Evolutionary conservation across 2,797 vertebrate genomes (phyloP), one percentile per base, ranked within the genome.

Genomic region (Aulostomus chinensis): DNA sequence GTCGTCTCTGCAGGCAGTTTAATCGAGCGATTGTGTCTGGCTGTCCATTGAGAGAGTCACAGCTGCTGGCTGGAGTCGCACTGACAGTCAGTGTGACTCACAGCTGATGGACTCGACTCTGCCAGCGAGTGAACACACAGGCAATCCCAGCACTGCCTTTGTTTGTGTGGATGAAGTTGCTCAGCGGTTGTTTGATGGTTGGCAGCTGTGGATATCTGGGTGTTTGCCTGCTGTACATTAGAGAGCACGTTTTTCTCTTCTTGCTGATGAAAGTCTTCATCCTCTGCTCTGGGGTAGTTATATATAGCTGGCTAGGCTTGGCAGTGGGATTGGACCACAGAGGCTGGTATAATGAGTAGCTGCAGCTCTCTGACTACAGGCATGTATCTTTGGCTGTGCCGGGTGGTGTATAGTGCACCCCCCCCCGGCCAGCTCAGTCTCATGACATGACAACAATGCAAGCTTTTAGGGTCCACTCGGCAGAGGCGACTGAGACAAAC

Each of bases 261-360:
- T 25, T 21, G 9, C 53, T 50, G 40, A 31, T 58, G 15, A 54
- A 66, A 45, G 50, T 58, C 46, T 34, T 59, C 14, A 1, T 32
- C 67, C 53, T 24, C 61, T 61, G 61, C 64, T 76, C 56, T 50
- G 28, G 61, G 30, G 39, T 20, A 13, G 21, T 40, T 83, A 72
- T 66, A 68, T 76, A 66, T 70, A 78, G 67, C 29, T 18, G 34
- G 36, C 16, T 20, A 24, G 63, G 66, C 66, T 74, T 78, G 83
- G 78, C 75, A 70, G 64, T 28, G 61, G 18, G 43, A 54, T 58
- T 15, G 28, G 36, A 65, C 73, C 73, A 52, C 71, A 69, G 77
- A 66, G 58, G 70, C 41, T 67, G 49, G 59, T 31, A 63, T 83
- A 84, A 86, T 81, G 49, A 78, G 46, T 15, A 67, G 63, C 58